A percentile compares a stretch with the other conserved stretches of the same genome.
These are phyloP conservation scores for Sebastes jordani DNA, from an alignment of 2,797 vertebrate genomes.

Conservation along the genomic window DNA sequence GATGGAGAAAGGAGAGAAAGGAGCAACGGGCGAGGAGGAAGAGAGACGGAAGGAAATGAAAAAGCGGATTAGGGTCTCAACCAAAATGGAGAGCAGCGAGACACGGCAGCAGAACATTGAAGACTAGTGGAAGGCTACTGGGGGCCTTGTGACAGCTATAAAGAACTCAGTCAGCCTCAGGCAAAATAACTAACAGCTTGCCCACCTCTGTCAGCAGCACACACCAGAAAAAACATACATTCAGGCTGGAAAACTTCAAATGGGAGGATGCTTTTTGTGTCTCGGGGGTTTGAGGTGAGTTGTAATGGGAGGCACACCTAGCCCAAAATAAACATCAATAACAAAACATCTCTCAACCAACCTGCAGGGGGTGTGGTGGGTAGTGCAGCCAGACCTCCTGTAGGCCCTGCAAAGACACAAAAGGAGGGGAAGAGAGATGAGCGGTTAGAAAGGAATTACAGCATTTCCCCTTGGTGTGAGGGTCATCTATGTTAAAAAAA, in stretches of 20 bases:
- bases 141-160: conserved; percentile 40
- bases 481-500: background rate
- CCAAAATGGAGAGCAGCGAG: conserved; percentile 39
- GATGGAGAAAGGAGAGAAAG: conserved; percentile 15
- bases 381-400: conserved; percentile 98
- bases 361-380: conserved; percentile 97
- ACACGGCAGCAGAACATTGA: conserved; percentile 42
- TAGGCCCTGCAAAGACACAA: conserved; percentile 85
- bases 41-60: conserved; percentile 35
- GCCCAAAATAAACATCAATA: conserved; percentile 66
- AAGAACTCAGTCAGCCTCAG: conserved; percentile 38
- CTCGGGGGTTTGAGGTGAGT: conserved; percentile 33
- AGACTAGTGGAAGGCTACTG: conserved; percentile 33
- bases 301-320: conserved; percentile 54
- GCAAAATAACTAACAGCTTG: conserved; percentile 40
- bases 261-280: conserved; percentile 16
- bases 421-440: background rate
- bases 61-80: conserved; percentile 59
- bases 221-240: conserved; percentile 11
- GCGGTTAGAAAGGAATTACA: conserved; percentile 29
- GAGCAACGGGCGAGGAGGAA: background rate
- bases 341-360: conserved; percentile 70
- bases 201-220: conserved; percentile 29
- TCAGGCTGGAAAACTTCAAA: conserved; percentile 42
- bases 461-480: background rate